phyloP scores from a whole-genome alignment of 2,888 invertebrate genomes.

The Muscina levida region DNA sequence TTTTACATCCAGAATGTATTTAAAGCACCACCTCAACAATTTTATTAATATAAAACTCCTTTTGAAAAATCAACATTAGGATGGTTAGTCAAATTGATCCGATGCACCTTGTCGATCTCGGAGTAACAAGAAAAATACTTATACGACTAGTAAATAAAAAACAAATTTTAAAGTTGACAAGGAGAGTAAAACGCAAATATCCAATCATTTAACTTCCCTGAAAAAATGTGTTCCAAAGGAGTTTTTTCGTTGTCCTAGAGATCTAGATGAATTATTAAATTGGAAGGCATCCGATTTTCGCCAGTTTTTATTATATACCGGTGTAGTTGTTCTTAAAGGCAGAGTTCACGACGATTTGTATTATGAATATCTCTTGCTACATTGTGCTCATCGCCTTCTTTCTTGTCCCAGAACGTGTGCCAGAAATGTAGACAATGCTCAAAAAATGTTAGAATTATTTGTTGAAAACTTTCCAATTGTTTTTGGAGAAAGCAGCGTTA shows the following conservation, averaged over 20 bases:
- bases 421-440: constrained; percentile 24
- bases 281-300: constrained; percentile 39
- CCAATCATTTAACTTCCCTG: neutral
- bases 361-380: constrained; percentile 17
- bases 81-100: constrained; percentile 39
- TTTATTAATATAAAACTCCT: constrained; percentile 37
- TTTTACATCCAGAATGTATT: constrained; percentile 30
- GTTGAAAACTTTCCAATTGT: constrained; percentile 26
- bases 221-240: constrained; percentile 28
- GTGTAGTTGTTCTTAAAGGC: neutral
- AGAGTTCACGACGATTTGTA: constrained; percentile 1
- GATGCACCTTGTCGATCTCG: constrained; percentile 33
- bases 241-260: constrained; percentile 28
- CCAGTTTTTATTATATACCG: constrained; percentile 14
- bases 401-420: constrained; percentile 21
- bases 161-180: constrained; percentile 21
- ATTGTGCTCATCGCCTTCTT: constrained; percentile 23
- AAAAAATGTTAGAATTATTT: constrained; percentile 25
- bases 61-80: constrained; percentile 35
- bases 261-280: constrained; percentile 30
- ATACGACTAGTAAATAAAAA: constrained; percentile 11
- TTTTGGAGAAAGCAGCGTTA: constrained; percentile 35
- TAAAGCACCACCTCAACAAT: constrained; percentile 25
- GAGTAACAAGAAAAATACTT: constrained; percentile 36
- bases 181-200: constrained; percentile 5